Evolutionary conservation across 2,888 invertebrate genomes (phyloP), one percentile per base, ranked within the genome.

Genomic region (Athalia cordata): DNA sequence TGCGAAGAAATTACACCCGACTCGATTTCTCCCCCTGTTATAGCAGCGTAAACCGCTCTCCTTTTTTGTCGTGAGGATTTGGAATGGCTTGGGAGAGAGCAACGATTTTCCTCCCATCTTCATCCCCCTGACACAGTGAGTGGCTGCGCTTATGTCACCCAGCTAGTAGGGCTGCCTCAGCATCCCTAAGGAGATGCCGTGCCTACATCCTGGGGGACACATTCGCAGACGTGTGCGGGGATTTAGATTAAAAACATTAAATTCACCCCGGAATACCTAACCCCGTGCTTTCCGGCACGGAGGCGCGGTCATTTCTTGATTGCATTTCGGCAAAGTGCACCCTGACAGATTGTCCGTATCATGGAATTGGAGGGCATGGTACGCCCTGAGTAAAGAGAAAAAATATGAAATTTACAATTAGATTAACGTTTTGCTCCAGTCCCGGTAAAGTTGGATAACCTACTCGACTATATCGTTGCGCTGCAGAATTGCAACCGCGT

Each of bases 231-330:
- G 72, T 65, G 80, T 80, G 81, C 79, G 74, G 79, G 68, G 86
- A 85, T 85, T 86, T 84, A 81, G 85, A 87, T 87, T 81, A 85
- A 85, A 85, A 84, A 86, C 84, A 86, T 85, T 85, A 84, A 85
- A 84, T 81, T 83, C 81, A 78, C 80, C 81, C 83, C 81, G 62
- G 75, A 62, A 61, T 43, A 75, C 47, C 45, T 66, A 29, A 15
- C 62, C 8, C 29, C 29, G 62, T n/a, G 9, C n/a, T 55, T 55
- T 8, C 55, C 29, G 2, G 61, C 50, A 29, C 9, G 72, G 13
- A 75, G 75, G 75, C 62, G 62, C 62, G 75, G 61, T 75, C 62
- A 62, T 75, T 75, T 11, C 79, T 80, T 83, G 85, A 85, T 85
- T 85, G 82, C 84, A 80, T 84, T 82, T 80, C 78, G 81, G 79